Base-by-base conservation (phyloP, 2,888 invertebrate species). In the Eupithecia subfuscata region DNA sequence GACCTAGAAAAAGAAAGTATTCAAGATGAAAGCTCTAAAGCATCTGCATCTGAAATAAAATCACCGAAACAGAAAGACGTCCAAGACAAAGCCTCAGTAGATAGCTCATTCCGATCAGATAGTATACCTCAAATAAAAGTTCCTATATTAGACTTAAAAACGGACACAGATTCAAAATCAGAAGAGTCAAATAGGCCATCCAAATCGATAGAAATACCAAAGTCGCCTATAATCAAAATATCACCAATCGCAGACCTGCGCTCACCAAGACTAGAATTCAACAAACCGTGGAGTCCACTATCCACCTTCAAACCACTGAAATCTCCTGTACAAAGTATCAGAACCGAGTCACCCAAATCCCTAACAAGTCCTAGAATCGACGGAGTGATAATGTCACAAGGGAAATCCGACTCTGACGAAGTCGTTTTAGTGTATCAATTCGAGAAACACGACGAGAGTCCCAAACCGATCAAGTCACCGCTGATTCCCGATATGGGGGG, bases 371-470 rank as follows among this genome's bases (percentile, higher is more conserved):
- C 94, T 9, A 86, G 93, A 79, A 76, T 95, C 74, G 94, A 94
- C 48, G 93, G 94, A 2, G 93, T 95, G 0, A 94, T 93, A 65
- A 69, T 95, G 75, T 94, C 94, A 2, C 94, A 94, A 89, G 94
- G 93, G 0, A 95, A 94, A 84, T 91, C 91, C 3, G 92, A 84
- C 77, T 87, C 92, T 0, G 94, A 94, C 77, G 94, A 95, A 75
- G 94, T 95, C 0, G 94, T 95, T 0, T 92, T 95, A 0, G 92
- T 95, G 0, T 95, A 95, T 78, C 94, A 95, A 79, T 94, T 95
- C 79, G 94, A 94, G 79, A 90, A 89, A 18, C 90, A 90, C 82
- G 92, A 93, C 0, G 91, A 93, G 30, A 82, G 79, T 56, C 83
- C 86, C 0, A 93, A 91, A 76, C 86, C 87, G 16, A 89, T 91